These are phyloP conservation scores for Esox masquinongy DNA, from an alignment of 2,797 vertebrate genomes.

Conservation along the genomic window DNA sequence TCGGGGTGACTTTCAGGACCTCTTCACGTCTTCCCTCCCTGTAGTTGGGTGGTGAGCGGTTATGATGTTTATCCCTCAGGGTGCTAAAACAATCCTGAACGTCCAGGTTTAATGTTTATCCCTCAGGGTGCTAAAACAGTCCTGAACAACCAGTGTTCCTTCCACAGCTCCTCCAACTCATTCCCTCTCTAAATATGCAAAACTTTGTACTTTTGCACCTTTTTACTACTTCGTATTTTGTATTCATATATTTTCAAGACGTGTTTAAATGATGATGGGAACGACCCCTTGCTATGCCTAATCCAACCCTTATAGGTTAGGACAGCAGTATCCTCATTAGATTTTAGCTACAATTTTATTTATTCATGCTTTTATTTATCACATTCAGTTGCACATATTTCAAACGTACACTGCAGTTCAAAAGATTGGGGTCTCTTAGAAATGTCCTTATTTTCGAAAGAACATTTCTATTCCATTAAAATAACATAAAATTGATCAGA, in stretches of 20 bases:
- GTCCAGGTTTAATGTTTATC: background rate
- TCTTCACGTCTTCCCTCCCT: constrained; percentile 39
- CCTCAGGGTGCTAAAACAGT: background rate
- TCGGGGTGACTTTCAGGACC: constrained; percentile 37
- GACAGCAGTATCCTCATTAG: constrained; percentile 29
- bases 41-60: background rate
- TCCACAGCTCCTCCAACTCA: constrained; percentile 60
- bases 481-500: no score
- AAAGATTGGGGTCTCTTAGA: no score
- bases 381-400: constrained; percentile 61
- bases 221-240: constrained; percentile 65
- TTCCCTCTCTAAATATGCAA: constrained; percentile 68
- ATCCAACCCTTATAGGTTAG: constrained; percentile 37
- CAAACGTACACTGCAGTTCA: constrained; percentile 38
- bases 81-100: background rate
- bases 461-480: no score
- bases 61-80: background rate
- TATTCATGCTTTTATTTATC: constrained; percentile 45
- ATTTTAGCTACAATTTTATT: constrained; percentile 67
- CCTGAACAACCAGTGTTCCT: constrained; percentile 12
- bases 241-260: constrained; percentile 42
- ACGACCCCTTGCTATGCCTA: background rate
- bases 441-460: no score
- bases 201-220: constrained; percentile 69
- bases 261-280: background rate